A percentile compares a stretch with the other conserved stretches of the same genome.
Evolutionary conservation across 2,113 vertebrate species (phyloP).

Genomic region (Actinemys pallida): DNA sequence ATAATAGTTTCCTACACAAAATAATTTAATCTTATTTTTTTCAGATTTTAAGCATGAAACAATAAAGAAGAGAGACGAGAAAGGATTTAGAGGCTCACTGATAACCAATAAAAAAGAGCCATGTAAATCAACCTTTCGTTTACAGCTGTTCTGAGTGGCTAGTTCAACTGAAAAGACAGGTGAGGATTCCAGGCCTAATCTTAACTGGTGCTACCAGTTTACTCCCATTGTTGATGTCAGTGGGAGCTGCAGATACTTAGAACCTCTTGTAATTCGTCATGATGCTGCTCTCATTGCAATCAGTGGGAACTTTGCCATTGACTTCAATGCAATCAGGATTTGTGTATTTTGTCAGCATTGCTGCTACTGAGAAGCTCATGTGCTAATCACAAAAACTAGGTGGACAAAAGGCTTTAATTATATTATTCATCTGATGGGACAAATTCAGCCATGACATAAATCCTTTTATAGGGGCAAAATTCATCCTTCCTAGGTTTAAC

Average conservation of each 20-base stretch:
- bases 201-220: not conserved
- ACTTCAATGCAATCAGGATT: slow-evolving; percentile 35
- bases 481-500: not conserved
- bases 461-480: slow-evolving; percentile 24
- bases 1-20: not conserved
- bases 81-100: not conserved
- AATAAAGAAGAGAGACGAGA: not conserved
- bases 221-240: slow-evolving; percentile 46
- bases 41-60: not conserved
- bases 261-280: slow-evolving; percentile 1
- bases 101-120: slow-evolving; percentile 14
- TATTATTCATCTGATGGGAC: not conserved
- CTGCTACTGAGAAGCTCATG: not conserved
- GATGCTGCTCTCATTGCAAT: slow-evolving; percentile 28
- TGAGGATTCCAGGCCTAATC: slow-evolving; percentile 41
- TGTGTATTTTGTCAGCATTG: slow-evolving; percentile 24
- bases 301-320: not conserved
- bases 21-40: not conserved
- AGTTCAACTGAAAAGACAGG: slow-evolving; percentile 39
- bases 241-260: slow-evolving; percentile 48
- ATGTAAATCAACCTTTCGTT: slow-evolving; percentile 30
- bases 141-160: slow-evolving; percentile 17
- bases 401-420: not conserved
- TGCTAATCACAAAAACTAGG: not conserved
- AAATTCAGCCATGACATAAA: slow-evolving; percentile 23